Conservation (phyloP, 1,140 invertebrate species). For the Neodiprion fabricii region DNA sequence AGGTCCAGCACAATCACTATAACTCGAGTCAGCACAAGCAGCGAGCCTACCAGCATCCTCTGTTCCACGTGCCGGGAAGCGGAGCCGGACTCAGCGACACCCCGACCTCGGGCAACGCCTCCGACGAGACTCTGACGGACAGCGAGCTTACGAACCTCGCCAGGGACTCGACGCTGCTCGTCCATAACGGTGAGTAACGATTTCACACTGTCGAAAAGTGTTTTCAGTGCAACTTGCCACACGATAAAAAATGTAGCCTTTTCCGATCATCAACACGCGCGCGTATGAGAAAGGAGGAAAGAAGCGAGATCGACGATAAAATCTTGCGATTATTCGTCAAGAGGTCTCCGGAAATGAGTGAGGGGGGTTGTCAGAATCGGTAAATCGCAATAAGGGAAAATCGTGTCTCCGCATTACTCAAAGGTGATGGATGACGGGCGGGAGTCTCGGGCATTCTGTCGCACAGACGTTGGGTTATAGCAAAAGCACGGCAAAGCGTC, state of each 20-base stretch:
- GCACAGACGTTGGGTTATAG: not conserved
- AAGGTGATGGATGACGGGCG: conserved; percentile 50
- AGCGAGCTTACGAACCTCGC: conserved; percentile 77
- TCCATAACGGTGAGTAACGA: conserved; percentile 75
- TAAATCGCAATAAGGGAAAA: conserved; percentile 49
- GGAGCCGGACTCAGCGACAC: conserved; percentile 75
- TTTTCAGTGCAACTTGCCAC: too few relatives aligned
- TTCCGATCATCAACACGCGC: too few relatives aligned
- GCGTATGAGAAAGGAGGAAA: too few relatives aligned
- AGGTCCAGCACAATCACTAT: conserved; percentile 53
- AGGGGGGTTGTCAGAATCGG: conserved; percentile 25
- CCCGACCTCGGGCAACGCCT: conserved; percentile 79
- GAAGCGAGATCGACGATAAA: not conserved
- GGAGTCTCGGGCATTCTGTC: conserved; percentile 22
- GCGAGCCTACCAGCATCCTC: conserved; percentile 60
- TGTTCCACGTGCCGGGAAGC: conserved; percentile 61
- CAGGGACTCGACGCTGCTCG: conserved; percentile 77
- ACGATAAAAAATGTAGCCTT: too few relatives aligned
- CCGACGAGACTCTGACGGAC: conserved; percentile 81
- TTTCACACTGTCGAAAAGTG: not conserved
- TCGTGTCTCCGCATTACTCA: conserved; percentile 52
- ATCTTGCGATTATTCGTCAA: not conserved
- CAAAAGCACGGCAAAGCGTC: conserved; percentile 22
- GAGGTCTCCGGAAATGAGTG: not conserved
- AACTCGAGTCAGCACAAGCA: conserved; percentile 62